Evolutionary conservation across 2,113 vertebrate genomes (phyloP).

Genomic region (Phocoena sinus): DNA sequence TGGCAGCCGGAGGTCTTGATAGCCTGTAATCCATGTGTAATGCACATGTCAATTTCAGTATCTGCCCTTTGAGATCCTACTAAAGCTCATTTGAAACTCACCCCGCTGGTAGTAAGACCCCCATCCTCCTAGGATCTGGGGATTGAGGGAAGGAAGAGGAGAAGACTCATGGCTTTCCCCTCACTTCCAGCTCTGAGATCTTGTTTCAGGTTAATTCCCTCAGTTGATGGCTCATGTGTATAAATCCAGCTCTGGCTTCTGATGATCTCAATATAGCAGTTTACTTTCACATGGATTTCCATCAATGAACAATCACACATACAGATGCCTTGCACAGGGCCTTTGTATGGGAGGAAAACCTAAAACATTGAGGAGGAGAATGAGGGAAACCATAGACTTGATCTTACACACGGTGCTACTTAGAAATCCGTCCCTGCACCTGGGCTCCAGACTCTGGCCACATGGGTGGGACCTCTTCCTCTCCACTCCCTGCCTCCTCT

Average conservation of each 20-base stretch:
- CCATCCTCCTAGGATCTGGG: neutral
- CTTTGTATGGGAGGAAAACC: neutral
- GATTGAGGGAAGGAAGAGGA: neutral
- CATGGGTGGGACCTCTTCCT: neutral
- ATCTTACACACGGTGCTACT: neutral
- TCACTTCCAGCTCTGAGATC: neutral
- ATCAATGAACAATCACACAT: neutral
- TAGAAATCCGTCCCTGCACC: neutral
- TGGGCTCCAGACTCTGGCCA: neutral
- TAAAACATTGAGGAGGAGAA: neutral
- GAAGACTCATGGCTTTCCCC: neutral
- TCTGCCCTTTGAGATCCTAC: neutral
- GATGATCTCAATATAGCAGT: neutral
- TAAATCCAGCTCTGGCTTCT: neutral
- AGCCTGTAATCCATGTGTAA: too few species aligned
- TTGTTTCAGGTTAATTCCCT: neutral
- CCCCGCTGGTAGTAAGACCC: neutral
- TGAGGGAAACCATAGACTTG: neutral
- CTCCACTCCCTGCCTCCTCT: neutral
- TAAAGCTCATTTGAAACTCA: neutral
- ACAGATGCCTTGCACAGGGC: neutral
- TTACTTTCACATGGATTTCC: neutral
- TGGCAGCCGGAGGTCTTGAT: neutral
- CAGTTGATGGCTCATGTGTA: neutral
- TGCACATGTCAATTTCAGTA: neutral